Evolutionary conservation across 1,140 invertebrate species (phyloP), one percentile per base, ranked within the genome.

Genomic region (Drosophila santomea): DNA sequence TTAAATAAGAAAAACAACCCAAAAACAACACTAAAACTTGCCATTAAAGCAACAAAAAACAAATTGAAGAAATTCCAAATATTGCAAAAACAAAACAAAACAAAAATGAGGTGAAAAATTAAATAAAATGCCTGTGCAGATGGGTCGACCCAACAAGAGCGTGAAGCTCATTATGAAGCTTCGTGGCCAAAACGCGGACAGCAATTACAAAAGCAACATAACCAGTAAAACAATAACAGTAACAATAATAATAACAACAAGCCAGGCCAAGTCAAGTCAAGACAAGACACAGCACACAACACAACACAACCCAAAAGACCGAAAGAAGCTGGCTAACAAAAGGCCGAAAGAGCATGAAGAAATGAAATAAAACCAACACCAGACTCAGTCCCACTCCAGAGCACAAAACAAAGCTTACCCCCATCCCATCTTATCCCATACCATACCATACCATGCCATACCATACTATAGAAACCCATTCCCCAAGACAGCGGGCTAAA

Each of bases 131-230:
- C 67, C 74, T 66, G 78, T 74, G 78, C 63, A 63, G 74, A 78
- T 74, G 67, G 60, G 56, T 52, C 64, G 64, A 77, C 84, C 84
- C 83, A 86, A 86, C 84, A 83, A 88, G 83, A 86, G 75, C 83
- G 83, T 86, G 83, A 86, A 86, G 83, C 83, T 86, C 83, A 86
- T 86, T 83, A 86, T 83, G 77, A 88, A 41, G 68, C 64, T 72
- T 64, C 51, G 48, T 77, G 62, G 75, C 80, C 69, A 58, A 57
- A 73, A 68, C 51, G 72, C 62, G 64, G 58, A 52, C 74, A 63
- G 60, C 57, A 77, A 77, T 77, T 77, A 77, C 74, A 77, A 76
- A 36, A 57, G 56, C 59, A 63, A 43, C 63, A 59, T 32, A 10
- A 32, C 38, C 36, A 67, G 25, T 23, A 58, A 25, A 59, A 36